phyloP scores from a whole-genome alignment of 2,888 invertebrate species.

The Polydesmus complanatus region DNA sequence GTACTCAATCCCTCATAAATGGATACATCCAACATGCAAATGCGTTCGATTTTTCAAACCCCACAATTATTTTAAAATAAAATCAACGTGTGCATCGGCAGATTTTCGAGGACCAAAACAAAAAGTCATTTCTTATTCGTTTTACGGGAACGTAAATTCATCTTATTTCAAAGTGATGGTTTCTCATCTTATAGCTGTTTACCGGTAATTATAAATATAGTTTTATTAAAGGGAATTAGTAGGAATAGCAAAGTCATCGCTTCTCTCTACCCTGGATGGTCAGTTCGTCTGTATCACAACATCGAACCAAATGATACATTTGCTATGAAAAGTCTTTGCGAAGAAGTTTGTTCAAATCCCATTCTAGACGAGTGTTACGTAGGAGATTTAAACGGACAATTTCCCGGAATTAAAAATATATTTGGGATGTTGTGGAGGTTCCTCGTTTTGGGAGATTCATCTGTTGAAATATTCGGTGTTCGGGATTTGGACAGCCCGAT shows the following conservation, averaged over 20 bases:
- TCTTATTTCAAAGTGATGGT: neutral
- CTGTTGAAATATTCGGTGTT: conserved; percentile 13
- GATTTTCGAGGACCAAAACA: neutral
- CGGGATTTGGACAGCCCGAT: conserved; percentile 16
- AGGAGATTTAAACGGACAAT: neutral
- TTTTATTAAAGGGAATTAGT: too few species aligned
- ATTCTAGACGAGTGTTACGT: conserved; percentile 10
- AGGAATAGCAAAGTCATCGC: too few species aligned
- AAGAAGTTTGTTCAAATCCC: conserved; percentile 2
- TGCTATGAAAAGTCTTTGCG: conserved; percentile 1
- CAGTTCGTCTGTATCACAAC: conserved; percentile 16
- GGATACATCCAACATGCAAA: neutral
- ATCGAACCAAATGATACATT: neutral
- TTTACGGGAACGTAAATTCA: neutral
- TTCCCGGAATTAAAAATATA: neutral
- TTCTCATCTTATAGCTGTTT: too few species aligned
- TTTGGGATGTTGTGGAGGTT: conserved; percentile 15
- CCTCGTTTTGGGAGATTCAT: conserved; percentile 14
- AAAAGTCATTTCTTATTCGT: neutral
- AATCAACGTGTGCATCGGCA: neutral
- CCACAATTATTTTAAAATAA: neutral
- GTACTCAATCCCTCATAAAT: too few species aligned
- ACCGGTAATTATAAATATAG: too few species aligned
- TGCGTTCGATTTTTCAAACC: too few species aligned
- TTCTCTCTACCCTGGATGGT: conserved; percentile 15